phyloP scores from a whole-genome alignment of 2,113 vertebrate species.

The Gallinago jamesoni region DNA sequence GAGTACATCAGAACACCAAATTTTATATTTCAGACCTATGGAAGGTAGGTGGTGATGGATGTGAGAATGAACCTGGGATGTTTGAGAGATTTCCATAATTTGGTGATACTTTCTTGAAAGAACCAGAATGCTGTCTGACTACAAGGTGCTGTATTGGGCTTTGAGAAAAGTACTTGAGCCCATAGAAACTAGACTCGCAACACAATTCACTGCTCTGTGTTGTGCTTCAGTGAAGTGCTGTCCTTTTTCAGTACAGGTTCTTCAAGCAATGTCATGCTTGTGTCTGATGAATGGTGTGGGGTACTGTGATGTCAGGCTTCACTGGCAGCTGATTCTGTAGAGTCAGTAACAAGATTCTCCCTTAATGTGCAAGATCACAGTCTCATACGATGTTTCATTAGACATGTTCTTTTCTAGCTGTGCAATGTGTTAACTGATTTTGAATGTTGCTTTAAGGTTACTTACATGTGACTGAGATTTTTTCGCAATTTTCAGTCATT shows the following conservation, averaged over 20 bases:
- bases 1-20: slow-evolving; percentile 80
- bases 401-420: neutral
- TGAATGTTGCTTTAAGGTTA: neutral
- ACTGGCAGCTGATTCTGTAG: neutral
- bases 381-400: neutral
- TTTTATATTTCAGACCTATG: slow-evolving; percentile 93
- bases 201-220: neutral
- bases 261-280: fast-evolving
- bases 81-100: neutral
- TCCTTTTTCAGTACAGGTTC: neutral
- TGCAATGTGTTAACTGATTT: neutral
- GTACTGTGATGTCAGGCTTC: neutral
- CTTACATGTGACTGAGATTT: neutral
- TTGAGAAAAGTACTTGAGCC: neutral
- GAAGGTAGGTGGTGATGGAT: slow-evolving; percentile 82
- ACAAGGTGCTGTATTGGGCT: neutral
- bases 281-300: neutral
- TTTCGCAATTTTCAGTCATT: neutral
- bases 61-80: neutral
- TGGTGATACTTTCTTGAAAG: neutral
- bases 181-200: fast-evolving
- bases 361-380: neutral
- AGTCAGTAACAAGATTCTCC: neutral
- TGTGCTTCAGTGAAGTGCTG: neutral
- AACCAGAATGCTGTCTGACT: neutral